Conservation (phyloP, 1,140 invertebrate genomes). For the Drosophila littoralis region DNA sequence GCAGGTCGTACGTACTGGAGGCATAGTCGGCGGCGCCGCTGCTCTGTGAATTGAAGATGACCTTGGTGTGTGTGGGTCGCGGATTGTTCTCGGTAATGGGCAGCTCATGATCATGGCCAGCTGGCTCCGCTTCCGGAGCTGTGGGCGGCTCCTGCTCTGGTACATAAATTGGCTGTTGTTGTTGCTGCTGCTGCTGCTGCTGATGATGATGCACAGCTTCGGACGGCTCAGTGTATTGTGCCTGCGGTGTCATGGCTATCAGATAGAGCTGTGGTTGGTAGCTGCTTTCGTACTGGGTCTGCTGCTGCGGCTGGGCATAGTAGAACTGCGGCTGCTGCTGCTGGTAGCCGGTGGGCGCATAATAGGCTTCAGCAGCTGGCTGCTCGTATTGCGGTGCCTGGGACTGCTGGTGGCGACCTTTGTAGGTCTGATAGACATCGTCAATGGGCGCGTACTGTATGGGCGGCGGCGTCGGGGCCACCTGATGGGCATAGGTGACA, state of each 20-base stretch:
- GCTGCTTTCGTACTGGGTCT: slow-evolving; percentile 30
- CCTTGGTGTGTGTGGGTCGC: slow-evolving; percentile 77
- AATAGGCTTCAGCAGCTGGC: slow-evolving; percentile 50
- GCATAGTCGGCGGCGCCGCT: slow-evolving; percentile 40
- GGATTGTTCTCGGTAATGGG: slow-evolving; percentile 81
- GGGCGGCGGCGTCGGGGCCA: slow-evolving; percentile 57
- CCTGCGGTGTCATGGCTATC: slow-evolving; percentile 69
- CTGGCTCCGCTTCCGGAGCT: slow-evolving; percentile 26
- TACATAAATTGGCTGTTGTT: slow-evolving; percentile 51
- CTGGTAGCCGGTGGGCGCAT: slow-evolving; percentile 42
- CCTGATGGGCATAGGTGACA: slow-evolving; percentile 64
- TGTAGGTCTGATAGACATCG: slow-evolving; percentile 79
- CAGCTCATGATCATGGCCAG: slow-evolving; percentile 36
- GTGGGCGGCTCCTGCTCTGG: slow-evolving; percentile 60
- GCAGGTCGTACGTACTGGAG: slow-evolving; percentile 38
- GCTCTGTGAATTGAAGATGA: slow-evolving; percentile 70
- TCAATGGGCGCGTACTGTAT: slow-evolving; percentile 74
- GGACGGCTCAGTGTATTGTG: slow-evolving; percentile 36
- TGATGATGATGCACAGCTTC: slow-evolving; percentile 8
- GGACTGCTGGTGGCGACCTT: slow-evolving; percentile 63
- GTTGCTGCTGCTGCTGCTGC: slow-evolving; percentile 28
- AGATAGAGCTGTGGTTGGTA: slow-evolving; percentile 73
- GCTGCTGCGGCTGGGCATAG: slow-evolving; percentile 67
- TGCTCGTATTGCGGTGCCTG: slow-evolving; percentile 50
- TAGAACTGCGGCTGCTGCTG: slow-evolving; percentile 60